Evolutionary conservation across 1,140 invertebrate species (phyloP), one percentile per base, ranked within the genome.

Genomic region (Dreissena polymorpha): DNA sequence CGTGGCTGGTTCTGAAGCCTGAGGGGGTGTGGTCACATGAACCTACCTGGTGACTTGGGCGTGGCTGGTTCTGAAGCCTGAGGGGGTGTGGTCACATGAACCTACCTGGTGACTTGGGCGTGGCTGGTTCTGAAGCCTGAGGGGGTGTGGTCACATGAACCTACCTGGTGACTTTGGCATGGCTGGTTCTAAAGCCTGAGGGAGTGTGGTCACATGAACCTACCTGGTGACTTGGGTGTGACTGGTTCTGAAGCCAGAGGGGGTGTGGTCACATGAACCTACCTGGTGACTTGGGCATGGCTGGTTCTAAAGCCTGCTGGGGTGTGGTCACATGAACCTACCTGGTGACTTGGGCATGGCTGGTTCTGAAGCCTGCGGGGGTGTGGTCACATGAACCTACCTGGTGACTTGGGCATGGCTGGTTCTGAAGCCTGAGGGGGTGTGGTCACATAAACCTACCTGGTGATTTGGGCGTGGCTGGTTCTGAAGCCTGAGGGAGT

Each of bases 241-340:
- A 73, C 72, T 18, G 86, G 65, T 55, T 85, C 86, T 72, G 49
- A 67, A 60, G 29, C 50, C 16, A 23, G 68, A 25, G 75, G 82
- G 10, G 89, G 89, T 70, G 89, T 90, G 18, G 91, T 89, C 85
- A 93, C 74, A 92, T n/a, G n/a, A 7, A 71, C 65, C 7, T 77
- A 86, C 85, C 85, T 69, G 86, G 86, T 23, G 87, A 88, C 23
- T 76, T 39, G 21, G 83, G 85, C 13, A 76, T 76, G 68, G 78
- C 72, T 18, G 86, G 65, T 55, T 85, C 86, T 72, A 25, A 67
- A 60, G 29, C 50, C 16, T 25, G 68, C n/a, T 71, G 82, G 10
- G 89, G 89, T 70, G 89, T 90, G 18, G 91, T 89, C 85, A 93
- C 74, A 92, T n/a, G n/a, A 7, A 71, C 65, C 7, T 77, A 86